Evolutionary conservation across 2,888 invertebrate genomes (phyloP), one percentile per base, ranked within the genome.

Genomic region (Erebia palarica): DNA sequence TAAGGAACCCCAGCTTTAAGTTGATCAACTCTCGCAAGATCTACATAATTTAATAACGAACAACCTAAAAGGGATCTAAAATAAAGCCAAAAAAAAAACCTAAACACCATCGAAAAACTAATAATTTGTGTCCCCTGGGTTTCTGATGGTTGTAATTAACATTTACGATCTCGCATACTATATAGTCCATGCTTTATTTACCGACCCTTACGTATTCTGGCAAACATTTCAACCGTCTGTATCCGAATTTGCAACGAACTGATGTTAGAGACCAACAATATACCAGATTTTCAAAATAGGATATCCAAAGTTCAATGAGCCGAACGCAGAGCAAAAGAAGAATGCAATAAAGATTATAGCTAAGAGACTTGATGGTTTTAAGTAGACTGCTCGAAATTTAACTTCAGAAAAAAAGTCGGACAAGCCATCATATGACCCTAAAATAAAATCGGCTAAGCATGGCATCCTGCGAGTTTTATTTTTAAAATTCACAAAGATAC

Each of bases 391-490:
- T 18, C 53, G 14, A 14, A 65, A 68, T 27, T 65, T n/a, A 65
- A 58, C 57, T 51, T 67, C 5, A 65, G 36, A 27, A 16, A n/a
- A 70, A 65, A 67, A 49, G 65, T 57, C 65, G 44, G 13, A 57
- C 61, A 69, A 74, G 60, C 71, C 69, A 63, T 71, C 80, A 75
- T 77, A 80, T 80, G 82, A 79, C 80, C 82, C 77, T 75, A 77
- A 77, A 85, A 85, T 85, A 86, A 86, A 86, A 80, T 77, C 79
- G 75, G 78, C 76, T 74, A 76, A 77, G 73, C 76, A 74, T 75
- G 75, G 74, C 65, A 75, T 75, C 75, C 77, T 75, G 79, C 79
- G 79, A 79, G 61, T 78, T 83, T 81, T 79, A 76, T 76, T 79
- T 81, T 81, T 79, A 55, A 77, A 80, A 81, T 79, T 75, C 72